Percentiles rank a stretch among this genome's conserved stretches.
Evolutionary conservation across 2,113 vertebrate species (phyloP).

Genomic region (Zapornia atra): DNA sequence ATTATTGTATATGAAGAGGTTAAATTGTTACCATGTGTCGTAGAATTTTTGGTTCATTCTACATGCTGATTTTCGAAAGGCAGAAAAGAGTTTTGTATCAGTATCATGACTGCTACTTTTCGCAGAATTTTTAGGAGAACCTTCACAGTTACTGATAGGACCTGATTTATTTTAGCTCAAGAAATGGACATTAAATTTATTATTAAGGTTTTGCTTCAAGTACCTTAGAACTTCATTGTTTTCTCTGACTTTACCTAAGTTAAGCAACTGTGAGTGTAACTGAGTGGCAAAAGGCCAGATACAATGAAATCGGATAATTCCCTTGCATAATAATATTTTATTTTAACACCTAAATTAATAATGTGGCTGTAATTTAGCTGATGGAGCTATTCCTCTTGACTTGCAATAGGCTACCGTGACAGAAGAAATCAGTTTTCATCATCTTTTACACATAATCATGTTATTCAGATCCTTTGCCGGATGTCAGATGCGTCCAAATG

Average conservation of each 20-base stretch:
- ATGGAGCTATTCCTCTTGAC: background rate
- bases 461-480: background rate
- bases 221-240: background rate
- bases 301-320: background rate
- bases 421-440: background rate
- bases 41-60: background rate
- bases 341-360: background rate
- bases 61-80: background rate
- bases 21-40: background rate
- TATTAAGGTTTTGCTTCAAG: background rate
- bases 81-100: background rate
- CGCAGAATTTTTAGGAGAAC: background rate
- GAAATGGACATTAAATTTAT: background rate
- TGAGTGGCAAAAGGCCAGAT: background rate
- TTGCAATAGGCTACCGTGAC: background rate
- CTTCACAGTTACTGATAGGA: background rate
- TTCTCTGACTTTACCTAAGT: background rate
- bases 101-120: background rate
- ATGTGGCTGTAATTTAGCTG: background rate
- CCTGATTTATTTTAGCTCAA: background rate
- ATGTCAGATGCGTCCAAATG: background rate
- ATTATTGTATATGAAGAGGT: background rate
- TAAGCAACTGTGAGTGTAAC: background rate
- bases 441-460: background rate
- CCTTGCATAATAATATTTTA: background rate